Conservation (phyloP, 1,140 invertebrate species). For the Anadara kagoshimensis region DNA sequence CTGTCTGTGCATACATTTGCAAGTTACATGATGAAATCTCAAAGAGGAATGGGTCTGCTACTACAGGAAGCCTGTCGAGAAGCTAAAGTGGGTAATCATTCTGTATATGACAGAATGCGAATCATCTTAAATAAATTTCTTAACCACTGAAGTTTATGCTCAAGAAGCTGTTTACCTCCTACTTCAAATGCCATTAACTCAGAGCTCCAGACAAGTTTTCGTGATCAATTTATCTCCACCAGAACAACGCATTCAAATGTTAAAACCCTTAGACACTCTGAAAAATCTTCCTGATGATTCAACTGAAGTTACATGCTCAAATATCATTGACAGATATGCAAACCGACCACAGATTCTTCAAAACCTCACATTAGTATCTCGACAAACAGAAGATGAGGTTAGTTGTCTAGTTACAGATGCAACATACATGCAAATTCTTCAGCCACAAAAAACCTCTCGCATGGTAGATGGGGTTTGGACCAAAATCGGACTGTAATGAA, state of each 20-base stretch:
- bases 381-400: conserved; percentile 34
- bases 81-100: conserved; percentile 27
- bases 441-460: conserved; percentile 8
- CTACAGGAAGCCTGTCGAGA: conserved; percentile 22
- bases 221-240: conserved; percentile 40
- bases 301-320: conserved; percentile 19
- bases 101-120: conserved; percentile 26
- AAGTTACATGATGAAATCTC: conserved; percentile 42
- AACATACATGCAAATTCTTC: conserved; percentile 15
- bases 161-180: conserved; percentile 45
- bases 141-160: conserved; percentile 42
- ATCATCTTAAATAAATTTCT: conserved; percentile 47
- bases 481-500: neutral
- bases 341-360: conserved; percentile 21
- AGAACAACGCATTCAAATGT: conserved; percentile 38
- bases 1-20: conserved; percentile 41
- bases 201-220: conserved; percentile 21
- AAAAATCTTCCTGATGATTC: conserved; percentile 24
- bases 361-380: conserved; percentile 13
- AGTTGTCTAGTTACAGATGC: conserved; percentile 2
- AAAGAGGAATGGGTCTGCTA: conserved; percentile 38
- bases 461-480: conserved; percentile 6
- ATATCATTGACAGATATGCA: conserved; percentile 18
- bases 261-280: conserved; percentile 18
- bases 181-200: conserved; percentile 33